A percentile compares a stretch with the other conserved stretches of the same genome.
These are phyloP conservation scores for Ceryle rudis DNA, from an alignment of 2,797 vertebrate genomes.

Conservation along the genomic window DNA sequence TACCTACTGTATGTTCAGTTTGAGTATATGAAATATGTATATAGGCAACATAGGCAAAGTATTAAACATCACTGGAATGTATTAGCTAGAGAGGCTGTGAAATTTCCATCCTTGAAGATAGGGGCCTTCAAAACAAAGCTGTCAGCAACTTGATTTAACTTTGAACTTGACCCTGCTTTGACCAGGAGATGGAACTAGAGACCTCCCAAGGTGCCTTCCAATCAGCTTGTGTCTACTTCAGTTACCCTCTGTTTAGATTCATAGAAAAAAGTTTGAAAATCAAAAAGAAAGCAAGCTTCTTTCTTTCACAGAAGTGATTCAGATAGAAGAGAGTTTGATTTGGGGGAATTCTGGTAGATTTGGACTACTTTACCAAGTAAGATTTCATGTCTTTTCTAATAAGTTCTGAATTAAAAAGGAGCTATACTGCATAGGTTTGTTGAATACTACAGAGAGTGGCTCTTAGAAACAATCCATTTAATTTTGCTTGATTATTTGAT, in stretches of 20 bases:
- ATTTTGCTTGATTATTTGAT: not conserved
- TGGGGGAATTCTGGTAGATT: not conserved
- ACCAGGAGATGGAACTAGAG: not conserved
- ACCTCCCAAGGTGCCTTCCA: not conserved
- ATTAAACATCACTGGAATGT: not conserved
- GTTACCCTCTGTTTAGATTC: not conserved
- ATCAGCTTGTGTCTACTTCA: not conserved
- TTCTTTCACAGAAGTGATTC: not conserved
- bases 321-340: not conserved
- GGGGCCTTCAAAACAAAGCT: not conserved
- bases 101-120: not conserved
- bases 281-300: not conserved
- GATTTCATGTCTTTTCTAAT: not conserved
- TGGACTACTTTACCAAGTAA: not conserved
- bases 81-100: not conserved
- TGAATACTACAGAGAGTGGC: not conserved
- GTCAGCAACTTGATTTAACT: not conserved
- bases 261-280: not conserved
- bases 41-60: not conserved
- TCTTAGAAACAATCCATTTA: not conserved
- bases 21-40: not conserved
- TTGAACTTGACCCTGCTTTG: not conserved
- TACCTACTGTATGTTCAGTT: not conserved
- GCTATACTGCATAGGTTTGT: not conserved
- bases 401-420: not conserved